Conservation (phyloP, 23 tunicate species). For the Halocynthia roretzi region DNA sequence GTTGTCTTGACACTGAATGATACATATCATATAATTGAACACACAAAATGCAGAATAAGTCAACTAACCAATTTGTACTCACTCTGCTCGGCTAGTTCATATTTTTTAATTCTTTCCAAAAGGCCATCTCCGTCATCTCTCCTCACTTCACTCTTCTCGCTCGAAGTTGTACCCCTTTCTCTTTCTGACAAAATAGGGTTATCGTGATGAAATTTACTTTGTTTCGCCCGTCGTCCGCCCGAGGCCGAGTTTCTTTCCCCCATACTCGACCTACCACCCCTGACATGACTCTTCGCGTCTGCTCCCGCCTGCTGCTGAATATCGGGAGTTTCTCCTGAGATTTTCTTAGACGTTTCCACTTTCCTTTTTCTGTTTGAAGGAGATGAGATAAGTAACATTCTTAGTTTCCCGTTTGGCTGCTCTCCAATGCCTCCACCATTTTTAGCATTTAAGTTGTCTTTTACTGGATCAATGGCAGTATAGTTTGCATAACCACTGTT, state of each 20-base stretch:
- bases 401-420: not conserved
- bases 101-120: too few relatives aligned
- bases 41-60: too few relatives aligned
- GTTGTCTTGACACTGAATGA: too few relatives aligned
- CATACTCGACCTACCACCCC: not conserved
- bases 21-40: too few relatives aligned
- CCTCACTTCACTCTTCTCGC: not conserved
- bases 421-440: not conserved
- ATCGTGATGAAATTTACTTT: not conserved
- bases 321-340: not conserved
- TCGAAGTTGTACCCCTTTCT: conserved; percentile 15
- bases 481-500: too few relatives aligned
- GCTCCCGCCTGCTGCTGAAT: not conserved
- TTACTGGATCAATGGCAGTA: too few relatives aligned
- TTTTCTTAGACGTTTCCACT: too few relatives aligned
- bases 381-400: not conserved
- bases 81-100: too few relatives aligned
- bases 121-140: not conserved
- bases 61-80: too few relatives aligned
- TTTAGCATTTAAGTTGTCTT: too few relatives aligned
- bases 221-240: conserved; percentile 1
- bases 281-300: not conserved
- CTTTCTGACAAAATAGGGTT: conserved; percentile 7
- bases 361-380: too few relatives aligned
- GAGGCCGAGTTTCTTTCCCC: not conserved